These are phyloP conservation scores for Nipponia nippon DNA, from an alignment of 2,113 vertebrate genomes.

Conservation along the genomic window DNA sequence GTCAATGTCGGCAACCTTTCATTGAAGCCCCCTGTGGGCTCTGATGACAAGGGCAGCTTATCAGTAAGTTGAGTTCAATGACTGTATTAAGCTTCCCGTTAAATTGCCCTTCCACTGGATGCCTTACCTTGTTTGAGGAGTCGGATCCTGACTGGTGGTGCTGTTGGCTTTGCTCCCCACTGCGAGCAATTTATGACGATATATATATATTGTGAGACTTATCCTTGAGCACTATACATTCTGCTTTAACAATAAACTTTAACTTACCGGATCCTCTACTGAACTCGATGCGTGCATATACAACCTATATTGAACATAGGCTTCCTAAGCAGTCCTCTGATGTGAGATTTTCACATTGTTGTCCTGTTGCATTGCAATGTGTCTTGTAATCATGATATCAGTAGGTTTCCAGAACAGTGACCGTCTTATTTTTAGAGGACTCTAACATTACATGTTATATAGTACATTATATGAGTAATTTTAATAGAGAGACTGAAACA, in stretches of 20 bases:
- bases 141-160: background rate
- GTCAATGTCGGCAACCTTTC: slow-evolving; percentile 78
- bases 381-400: background rate
- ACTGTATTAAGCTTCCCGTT: background rate
- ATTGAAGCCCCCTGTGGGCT: background rate
- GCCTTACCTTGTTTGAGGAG: background rate
- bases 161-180: background rate
- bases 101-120: background rate
- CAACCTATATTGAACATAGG: fast-evolving
- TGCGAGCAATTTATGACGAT: background rate
- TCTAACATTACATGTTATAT: background rate
- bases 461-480: background rate
- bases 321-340: background rate
- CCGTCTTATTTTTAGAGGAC: background rate
- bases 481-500: background rate
- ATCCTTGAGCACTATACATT: background rate
- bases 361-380: background rate
- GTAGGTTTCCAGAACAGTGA: background rate
- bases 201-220: background rate
- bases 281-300: fast-evolving
- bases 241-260: background rate
- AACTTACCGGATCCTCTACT: background rate
- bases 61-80: slow-evolving; percentile 39
- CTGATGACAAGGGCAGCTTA: background rate
- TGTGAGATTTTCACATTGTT: background rate